phyloP scores from a whole-genome alignment of 1,140 invertebrate genomes.

The Littorina saxatilis region DNA sequence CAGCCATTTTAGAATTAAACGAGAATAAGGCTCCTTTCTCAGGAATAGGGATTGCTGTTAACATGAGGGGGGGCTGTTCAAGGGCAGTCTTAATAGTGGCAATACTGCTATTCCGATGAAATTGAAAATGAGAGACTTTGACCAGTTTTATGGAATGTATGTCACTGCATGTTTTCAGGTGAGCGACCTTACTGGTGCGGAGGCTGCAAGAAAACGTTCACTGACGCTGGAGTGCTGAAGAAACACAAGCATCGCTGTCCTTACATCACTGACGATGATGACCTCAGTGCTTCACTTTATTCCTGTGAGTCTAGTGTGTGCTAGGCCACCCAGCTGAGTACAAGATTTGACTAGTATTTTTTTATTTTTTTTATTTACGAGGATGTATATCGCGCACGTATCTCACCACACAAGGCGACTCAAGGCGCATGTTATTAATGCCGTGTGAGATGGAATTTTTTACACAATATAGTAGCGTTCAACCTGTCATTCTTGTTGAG shows the following conservation, averaged over 20 bases:
- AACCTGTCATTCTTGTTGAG: background rate
- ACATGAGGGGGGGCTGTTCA: no score
- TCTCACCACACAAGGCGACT: no score
- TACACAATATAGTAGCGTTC: background rate
- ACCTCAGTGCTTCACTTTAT: background rate
- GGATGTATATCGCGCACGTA: background rate
- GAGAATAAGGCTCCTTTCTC: no score
- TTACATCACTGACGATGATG: background rate
- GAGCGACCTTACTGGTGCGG: conserved; percentile 20
- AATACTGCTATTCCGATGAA: no score
- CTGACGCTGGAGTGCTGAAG: conserved; percentile 22
- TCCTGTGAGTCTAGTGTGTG: background rate
- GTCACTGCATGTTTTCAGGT: conserved; percentile 12
- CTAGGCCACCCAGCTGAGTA: background rate
- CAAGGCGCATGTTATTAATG: no score
- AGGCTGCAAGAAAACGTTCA: conserved; percentile 29
- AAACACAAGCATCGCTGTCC: conserved; percentile 36
- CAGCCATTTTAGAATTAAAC: no score
- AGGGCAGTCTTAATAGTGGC: no score
- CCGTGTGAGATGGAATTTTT: background rate
- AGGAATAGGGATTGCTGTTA: no score
- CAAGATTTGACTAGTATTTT: no score
- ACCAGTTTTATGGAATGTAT: background rate
- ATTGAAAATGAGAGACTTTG: no score
- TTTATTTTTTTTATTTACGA: background rate